Evolutionary conservation across 2,888 invertebrate genomes (phyloP).

Genomic region (Aleiodes testaceus): DNA sequence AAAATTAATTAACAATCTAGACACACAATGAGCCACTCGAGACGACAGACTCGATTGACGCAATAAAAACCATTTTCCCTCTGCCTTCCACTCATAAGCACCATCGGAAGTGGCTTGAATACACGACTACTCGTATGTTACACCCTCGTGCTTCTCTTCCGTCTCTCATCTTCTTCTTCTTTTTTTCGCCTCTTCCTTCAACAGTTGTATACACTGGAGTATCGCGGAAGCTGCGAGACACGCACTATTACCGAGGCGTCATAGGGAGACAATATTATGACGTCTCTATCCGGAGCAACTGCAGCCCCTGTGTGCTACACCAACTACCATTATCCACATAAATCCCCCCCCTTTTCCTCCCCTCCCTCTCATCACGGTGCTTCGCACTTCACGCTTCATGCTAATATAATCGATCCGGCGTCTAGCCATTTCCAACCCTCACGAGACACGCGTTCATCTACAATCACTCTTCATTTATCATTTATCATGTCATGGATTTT

Average conservation of each 20-base stretch:
- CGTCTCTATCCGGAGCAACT: constrained; percentile 60
- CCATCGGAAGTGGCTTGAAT: constrained; percentile 57
- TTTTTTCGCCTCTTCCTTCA: constrained; percentile 31
- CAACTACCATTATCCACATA: constrained; percentile 55
- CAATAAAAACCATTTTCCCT: constrained; percentile 47
- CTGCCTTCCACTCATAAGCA: constrained; percentile 1
- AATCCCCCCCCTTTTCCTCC: constrained; percentile 56
- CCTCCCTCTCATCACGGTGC: constrained; percentile 36
- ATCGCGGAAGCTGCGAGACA: constrained; percentile 47
- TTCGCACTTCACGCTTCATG: constrained; percentile 60
- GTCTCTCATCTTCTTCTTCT: constrained; percentile 31
- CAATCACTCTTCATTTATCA: constrained; percentile 28
- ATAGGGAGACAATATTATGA: constrained; percentile 67
- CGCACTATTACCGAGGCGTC: constrained; percentile 62
- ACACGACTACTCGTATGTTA: constrained; percentile 55
- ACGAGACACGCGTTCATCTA: constrained; percentile 15
- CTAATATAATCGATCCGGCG: constrained; percentile 63
- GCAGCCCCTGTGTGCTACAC: constrained; percentile 46
- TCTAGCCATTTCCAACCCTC: constrained; percentile 33
- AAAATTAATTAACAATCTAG: neutral
- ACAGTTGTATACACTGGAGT: neutral
- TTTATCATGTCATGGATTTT: neutral
- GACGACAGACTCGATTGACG: constrained; percentile 41
- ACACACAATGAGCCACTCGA: constrained; percentile 36
- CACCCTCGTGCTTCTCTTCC: constrained; percentile 60